Conservation (phyloP, 2,888 invertebrate species). For the Gnatocerus cornutus region DNA sequence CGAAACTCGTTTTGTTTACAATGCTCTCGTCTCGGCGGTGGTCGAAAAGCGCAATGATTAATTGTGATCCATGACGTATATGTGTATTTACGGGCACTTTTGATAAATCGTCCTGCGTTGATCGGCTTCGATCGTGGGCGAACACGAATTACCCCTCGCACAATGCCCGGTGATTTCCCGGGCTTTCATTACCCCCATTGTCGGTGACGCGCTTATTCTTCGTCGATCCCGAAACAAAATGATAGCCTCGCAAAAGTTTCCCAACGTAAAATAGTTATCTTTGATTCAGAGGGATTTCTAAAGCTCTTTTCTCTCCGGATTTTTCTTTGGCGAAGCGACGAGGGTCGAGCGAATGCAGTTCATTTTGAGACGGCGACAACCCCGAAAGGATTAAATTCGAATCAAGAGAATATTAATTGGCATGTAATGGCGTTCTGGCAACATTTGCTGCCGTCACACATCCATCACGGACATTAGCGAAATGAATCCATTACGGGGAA, state of each 20-base stretch:
- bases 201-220: conserved; percentile 63
- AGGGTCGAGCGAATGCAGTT: conserved; percentile 56
- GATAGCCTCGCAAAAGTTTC: conserved; percentile 66
- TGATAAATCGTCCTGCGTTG: conserved; percentile 32
- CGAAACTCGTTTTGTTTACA: conserved; percentile 52
- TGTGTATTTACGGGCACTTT: conserved; percentile 38
- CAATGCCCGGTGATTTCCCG: conserved; percentile 68
- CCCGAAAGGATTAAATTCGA: conserved; percentile 66
- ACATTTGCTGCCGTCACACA: conserved; percentile 61
- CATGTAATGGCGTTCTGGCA: conserved; percentile 63
- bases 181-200: conserved; percentile 71
- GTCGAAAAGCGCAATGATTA: conserved; percentile 53
- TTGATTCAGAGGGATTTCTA: conserved; percentile 58
- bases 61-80: conserved; percentile 47
- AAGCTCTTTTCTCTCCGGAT: conserved; percentile 55
- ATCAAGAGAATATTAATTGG: conserved; percentile 66
- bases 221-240: conserved; percentile 66
- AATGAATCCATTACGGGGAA: conserved; percentile 28
- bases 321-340: conserved; percentile 59
- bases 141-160: conserved; percentile 63
- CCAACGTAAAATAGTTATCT: conserved; percentile 52
- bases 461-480: conserved; percentile 43
- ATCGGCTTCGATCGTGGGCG: conserved; percentile 31
- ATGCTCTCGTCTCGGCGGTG: conserved; percentile 49
- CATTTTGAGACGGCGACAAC: conserved; percentile 59